These are phyloP conservation scores for Zootoca vivipara DNA, from an alignment of 2,113 vertebrate genomes.

Conservation along the genomic window DNA sequence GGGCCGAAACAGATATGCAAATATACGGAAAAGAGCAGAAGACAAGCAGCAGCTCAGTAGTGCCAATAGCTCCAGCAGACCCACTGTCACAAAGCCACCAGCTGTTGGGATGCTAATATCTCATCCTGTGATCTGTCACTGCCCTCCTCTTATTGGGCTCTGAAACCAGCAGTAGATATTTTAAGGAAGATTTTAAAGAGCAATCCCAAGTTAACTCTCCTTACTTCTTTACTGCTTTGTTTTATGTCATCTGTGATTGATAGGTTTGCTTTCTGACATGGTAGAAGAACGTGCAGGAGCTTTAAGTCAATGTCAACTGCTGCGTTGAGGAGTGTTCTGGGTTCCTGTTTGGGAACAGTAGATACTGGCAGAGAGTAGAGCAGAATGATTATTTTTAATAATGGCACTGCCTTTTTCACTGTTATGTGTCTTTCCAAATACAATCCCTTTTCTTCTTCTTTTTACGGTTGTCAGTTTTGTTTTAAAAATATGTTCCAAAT, in stretches of 20 bases:
- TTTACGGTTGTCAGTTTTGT: neutral
- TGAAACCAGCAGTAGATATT: neutral
- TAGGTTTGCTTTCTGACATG: neutral
- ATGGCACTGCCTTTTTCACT: neutral
- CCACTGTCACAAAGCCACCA: neutral
- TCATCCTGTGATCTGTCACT: neutral
- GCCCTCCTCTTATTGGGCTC: neutral
- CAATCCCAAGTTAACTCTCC: neutral
- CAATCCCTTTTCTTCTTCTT: neutral
- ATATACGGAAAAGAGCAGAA: neutral
- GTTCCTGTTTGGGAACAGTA: neutral
- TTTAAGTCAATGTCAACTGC: conserved; percentile 2
- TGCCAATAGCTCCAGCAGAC: neutral
- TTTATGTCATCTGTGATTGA: conserved; percentile 11
- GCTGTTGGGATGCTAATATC: neutral
- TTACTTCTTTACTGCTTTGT: conserved; percentile 1
- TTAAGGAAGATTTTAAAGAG: neutral
- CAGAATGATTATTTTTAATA: neutral
- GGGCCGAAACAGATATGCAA: no score
- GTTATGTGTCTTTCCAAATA: neutral
- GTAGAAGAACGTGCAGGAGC: neutral
- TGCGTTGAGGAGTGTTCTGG: neutral
- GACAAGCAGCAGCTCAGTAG: neutral
- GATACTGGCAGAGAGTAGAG: neutral
- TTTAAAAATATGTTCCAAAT: neutral